Conservation (phyloP, 2,113 vertebrate genomes). For the Mandrillus leucophaeus region DNA sequence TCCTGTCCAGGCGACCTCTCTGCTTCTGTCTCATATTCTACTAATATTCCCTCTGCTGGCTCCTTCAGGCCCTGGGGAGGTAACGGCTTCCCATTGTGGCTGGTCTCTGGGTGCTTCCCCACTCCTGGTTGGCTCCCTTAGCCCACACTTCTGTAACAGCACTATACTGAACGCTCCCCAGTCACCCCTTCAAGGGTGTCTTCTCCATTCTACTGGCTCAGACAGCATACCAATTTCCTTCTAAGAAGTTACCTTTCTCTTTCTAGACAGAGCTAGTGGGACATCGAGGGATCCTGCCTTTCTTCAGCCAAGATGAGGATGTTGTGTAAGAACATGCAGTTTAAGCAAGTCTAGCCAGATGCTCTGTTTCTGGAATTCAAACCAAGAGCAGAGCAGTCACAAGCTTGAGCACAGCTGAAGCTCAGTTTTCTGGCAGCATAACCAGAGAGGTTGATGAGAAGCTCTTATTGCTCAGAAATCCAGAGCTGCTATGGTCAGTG, state of each 20-base stretch:
- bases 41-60: neutral
- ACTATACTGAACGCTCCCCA: neutral
- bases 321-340: neutral
- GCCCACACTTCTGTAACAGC: neutral
- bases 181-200: neutral
- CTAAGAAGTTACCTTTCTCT: neutral
- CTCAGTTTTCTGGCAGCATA: neutral
- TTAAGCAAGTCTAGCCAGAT: accelerated
- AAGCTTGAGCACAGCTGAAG: neutral
- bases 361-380: neutral
- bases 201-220: neutral
- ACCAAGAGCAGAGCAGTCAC: no score
- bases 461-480: neutral
- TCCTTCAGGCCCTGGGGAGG: no score
- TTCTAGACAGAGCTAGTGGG: neutral
- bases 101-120: neutral
- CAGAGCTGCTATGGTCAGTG: neutral
- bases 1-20: no score
- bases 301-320: neutral
- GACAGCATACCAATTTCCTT: neutral
- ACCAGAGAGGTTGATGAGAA: neutral
- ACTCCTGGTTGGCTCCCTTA: neutral
- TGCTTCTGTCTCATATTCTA: neutral
- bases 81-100: accelerated
- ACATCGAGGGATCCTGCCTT: no score